Evolutionary conservation across 2,797 vertebrate genomes (phyloP), one percentile per base, ranked within the genome.

Genomic region (Caiman crocodilus): DNA sequence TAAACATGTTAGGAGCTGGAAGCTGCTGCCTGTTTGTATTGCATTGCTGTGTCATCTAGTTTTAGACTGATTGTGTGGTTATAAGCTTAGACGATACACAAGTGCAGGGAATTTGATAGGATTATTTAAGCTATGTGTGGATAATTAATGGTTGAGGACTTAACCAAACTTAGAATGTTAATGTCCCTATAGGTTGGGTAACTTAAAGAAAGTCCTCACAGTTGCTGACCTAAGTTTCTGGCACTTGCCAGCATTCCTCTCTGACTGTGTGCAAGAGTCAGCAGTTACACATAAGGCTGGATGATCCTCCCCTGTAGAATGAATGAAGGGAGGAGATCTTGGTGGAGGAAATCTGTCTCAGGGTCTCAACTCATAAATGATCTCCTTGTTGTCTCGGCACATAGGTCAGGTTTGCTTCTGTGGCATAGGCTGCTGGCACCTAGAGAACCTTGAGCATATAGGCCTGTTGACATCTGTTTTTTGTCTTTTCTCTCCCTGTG

Each of bases 121-220:
- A 20, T 50, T 89, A 1, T 5, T 4, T 71, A 11, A 42, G 23
- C 79, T 83, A 76, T 90, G 42, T 75, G 73, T 57, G 80, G 84
- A 85, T 58, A 4, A 87, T 86, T 56, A 82, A 84, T 76, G 28
- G 23, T 65, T 93, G 76, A 30, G 63, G 69, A 57, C 35, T 35
- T 35, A 35, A 35, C 35, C 35, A 35, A 35, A 5, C 35, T 35
- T 35, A 35, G 35, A 35, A 35, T 35, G 35, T 35, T 35, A 35
- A 35, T 64, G 89, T 91, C 77, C 85, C 16, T 64, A 82, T 25
- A 13, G 21, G 12, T n/a, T 89, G 73, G 92, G 18, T 35, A 71
- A 11, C 79, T 25, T 5, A 3, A 69, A 32, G 23, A 35, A 5
- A 17, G 63, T 35, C 55, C 42, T 35, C 5, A 17, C 5, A 76